phyloP scores from a whole-genome alignment of 2,888 invertebrate species.

The Cecidostiba fungosa region DNA sequence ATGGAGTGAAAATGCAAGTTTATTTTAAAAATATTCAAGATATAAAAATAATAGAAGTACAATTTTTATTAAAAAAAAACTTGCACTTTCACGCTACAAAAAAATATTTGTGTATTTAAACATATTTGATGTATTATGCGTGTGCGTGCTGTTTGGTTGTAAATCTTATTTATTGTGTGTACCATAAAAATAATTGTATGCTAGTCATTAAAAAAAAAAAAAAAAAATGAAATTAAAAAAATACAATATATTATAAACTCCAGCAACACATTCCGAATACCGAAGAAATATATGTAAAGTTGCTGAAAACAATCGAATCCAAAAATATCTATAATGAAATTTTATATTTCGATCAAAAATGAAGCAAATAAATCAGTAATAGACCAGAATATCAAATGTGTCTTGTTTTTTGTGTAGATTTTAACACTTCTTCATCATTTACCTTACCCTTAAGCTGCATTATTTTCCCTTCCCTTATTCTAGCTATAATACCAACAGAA shows the following conservation, averaged over 20 bases:
- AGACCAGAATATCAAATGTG: slow-evolving; percentile 37
- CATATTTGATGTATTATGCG: slow-evolving; percentile 38
- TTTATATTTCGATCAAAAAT: slow-evolving; percentile 37
- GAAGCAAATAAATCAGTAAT: slow-evolving; percentile 48
- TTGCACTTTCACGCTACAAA: slow-evolving; percentile 39
- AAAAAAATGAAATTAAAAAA: slow-evolving; percentile 46
- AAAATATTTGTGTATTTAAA: slow-evolving; percentile 45
- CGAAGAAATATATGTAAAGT: background rate
- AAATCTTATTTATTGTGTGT: slow-evolving; percentile 49
- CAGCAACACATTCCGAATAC: slow-evolving; percentile 8
- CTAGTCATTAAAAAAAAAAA: slow-evolving; percentile 37
- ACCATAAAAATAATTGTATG: slow-evolving; percentile 18
- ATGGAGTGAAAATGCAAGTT: slow-evolving; percentile 36
- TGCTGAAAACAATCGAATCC: background rate
- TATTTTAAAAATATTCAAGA: background rate
- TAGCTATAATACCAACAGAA: too few species aligned
- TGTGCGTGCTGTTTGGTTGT: slow-evolving; percentile 39
- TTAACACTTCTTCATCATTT: slow-evolving; percentile 7
- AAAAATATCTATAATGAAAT: slow-evolving; percentile 24
- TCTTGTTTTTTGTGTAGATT: background rate
- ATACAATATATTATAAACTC: background rate
- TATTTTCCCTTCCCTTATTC: background rate
- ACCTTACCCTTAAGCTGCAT: background rate
- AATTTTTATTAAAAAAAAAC: background rate
- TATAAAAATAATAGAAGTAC: background rate